Conservation (phyloP, 2,113 vertebrate species). For the Bostrychus sinensis region DNA sequence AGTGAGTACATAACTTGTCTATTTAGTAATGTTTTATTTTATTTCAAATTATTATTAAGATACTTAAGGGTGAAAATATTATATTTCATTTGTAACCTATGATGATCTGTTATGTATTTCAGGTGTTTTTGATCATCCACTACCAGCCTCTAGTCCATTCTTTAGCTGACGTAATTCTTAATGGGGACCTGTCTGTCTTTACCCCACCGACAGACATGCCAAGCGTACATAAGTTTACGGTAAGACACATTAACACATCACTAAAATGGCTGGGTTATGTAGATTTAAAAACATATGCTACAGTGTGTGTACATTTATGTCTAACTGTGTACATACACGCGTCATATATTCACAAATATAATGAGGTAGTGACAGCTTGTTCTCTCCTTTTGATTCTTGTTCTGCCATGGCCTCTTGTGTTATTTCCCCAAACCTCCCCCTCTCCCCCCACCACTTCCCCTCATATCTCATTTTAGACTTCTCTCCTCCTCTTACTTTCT, state of each 20-base stretch:
- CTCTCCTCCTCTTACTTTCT: neutral
- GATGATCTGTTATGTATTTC: conserved; percentile 24
- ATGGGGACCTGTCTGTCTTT: conserved; percentile 92
- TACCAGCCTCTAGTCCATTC: conserved; percentile 93
- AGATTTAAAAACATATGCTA: too few species aligned
- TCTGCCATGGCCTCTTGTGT: conserved; percentile 16
- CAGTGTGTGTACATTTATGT: too few species aligned
- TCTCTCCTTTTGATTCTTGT: neutral
- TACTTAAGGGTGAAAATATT: too few species aligned
- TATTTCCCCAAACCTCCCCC: conserved; percentile 7
- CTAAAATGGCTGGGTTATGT: too few species aligned
- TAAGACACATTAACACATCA: conserved; percentile 65
- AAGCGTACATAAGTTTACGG: conserved; percentile 84
- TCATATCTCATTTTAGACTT: conserved; percentile 26
- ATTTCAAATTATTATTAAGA: too few species aligned
- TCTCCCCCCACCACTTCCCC: conserved; percentile 16
- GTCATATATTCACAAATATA: conserved; percentile 72
- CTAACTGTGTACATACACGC: neutral
- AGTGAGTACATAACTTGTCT: conserved; percentile 71
- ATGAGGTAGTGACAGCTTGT: conserved; percentile 62
- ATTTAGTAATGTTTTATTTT: too few species aligned
- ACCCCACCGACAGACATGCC: conserved; percentile 81
- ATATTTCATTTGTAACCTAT: neutral
- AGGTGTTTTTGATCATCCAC: conserved; percentile 98
- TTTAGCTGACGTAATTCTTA: conserved; percentile 93